Evolutionary conservation across 1,140 invertebrate species (phyloP).

Genomic region (Drosophila sproati): DNA sequence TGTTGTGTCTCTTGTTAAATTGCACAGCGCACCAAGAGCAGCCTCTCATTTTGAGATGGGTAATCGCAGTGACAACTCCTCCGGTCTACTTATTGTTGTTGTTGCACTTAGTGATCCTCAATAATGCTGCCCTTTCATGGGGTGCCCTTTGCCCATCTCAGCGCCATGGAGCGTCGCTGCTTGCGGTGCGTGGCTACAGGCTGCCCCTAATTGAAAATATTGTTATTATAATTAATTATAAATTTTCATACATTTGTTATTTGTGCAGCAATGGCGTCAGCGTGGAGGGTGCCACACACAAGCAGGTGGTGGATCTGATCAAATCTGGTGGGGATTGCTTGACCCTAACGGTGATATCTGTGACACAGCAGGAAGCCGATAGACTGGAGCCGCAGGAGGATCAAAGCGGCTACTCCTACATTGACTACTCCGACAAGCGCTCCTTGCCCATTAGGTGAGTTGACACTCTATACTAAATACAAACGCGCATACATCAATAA

Average conservation of each 20-base stretch:
- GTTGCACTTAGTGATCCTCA: not conserved
- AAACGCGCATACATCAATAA: not conserved
- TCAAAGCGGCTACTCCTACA: constrained; percentile 93
- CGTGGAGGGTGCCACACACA: constrained; percentile 99
- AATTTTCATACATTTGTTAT: constrained; percentile 9
- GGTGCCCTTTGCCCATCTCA: constrained; percentile 67
- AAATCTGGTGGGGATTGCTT: constrained; percentile 99
- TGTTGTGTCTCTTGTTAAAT: constrained; percentile 15
- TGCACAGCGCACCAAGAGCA: not conserved
- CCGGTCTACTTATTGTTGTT: not conserved
- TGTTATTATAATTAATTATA: not conserved
- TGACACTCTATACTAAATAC: too few species aligned
- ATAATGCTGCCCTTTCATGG: constrained; percentile 75
- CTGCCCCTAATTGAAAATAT: not conserved
- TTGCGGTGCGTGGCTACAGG: constrained; percentile 42
- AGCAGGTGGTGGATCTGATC: constrained; percentile 99
- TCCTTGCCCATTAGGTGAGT: constrained; percentile 93
- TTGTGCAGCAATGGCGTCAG: constrained; percentile 95
- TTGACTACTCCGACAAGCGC: constrained; percentile 99
- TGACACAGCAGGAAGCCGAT: constrained; percentile 94
- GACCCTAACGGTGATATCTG: constrained; percentile 97
- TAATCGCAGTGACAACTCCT: constrained; percentile 5
- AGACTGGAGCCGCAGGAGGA: constrained; percentile 95
- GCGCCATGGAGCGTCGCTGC: constrained; percentile 57
- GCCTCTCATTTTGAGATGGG: constrained; percentile 1